Evolutionary conservation across 2,797 vertebrate species (phyloP).

Genomic region (Molossus molossus): DNA sequence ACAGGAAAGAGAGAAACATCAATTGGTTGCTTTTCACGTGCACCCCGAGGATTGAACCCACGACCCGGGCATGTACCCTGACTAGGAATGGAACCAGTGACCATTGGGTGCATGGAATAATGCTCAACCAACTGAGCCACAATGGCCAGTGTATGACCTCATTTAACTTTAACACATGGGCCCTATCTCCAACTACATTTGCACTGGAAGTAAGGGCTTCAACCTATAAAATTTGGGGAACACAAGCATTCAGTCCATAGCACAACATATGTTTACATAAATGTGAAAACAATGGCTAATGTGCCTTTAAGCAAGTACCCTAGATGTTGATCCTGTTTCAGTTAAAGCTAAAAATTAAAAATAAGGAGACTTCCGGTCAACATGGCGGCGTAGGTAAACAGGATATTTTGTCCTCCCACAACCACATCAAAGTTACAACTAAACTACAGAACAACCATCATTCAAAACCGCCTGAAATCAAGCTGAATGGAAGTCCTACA

Average conservation of each 20-base stretch:
- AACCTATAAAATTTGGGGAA: not conserved
- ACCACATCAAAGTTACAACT: too few species aligned
- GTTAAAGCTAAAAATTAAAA: slow-evolving; percentile 53
- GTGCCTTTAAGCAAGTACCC: slow-evolving; percentile 38
- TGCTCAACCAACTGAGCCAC: not conserved
- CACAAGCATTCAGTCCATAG: not conserved
- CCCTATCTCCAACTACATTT: not conserved
- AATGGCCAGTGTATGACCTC: not conserved
- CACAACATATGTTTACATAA: not conserved
- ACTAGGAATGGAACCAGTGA: too few species aligned
- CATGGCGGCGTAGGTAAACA: too few species aligned
- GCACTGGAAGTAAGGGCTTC: not conserved
- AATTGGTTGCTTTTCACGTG: too few species aligned
- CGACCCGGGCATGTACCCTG: too few species aligned
- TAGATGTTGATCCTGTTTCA: slow-evolving; percentile 24
- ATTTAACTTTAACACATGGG: not conserved
- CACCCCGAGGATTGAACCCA: too few species aligned
- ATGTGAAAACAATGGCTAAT: slow-evolving; percentile 55
- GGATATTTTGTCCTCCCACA: too few species aligned
- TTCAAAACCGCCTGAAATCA: too few species aligned
- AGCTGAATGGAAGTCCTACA: too few species aligned
- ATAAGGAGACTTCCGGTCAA: not conserved
- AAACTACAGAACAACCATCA: too few species aligned
- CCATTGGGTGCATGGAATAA: too few species aligned
- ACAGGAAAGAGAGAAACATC: too few species aligned